Percentiles rank a stretch among this genome's conserved stretches.
Evolutionary conservation across 2,888 invertebrate species (phyloP).

Genomic region (Agrypnus murinus): DNA sequence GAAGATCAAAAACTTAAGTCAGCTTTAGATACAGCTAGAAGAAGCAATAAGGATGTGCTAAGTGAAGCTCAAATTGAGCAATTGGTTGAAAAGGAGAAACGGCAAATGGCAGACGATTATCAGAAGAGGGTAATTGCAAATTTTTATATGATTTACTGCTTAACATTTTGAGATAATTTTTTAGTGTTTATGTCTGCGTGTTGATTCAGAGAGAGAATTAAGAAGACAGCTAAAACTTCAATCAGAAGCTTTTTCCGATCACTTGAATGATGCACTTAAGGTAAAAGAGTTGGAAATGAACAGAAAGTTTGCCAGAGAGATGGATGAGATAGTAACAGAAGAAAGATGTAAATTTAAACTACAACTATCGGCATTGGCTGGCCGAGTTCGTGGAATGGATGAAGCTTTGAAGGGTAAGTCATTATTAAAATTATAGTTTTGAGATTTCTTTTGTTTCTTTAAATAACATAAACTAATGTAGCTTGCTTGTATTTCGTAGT

Average conservation of each 20-base stretch:
- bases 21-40: constrained; percentile 77
- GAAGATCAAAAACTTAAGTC: constrained; percentile 77
- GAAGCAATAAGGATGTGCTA: constrained; percentile 72
- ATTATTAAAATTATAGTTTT: not conserved
- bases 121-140: constrained; percentile 77
- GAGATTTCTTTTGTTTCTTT: not conserved
- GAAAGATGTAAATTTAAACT: constrained; percentile 81
- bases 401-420: constrained; percentile 81
- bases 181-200: constrained; percentile 78
- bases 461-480: no score
- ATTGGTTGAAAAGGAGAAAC: constrained; percentile 81
- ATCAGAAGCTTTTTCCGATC: constrained; percentile 89
- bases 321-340: constrained; percentile 80
- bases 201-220: constrained; percentile 82
- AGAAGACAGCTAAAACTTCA: constrained; percentile 88
- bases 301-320: constrained; percentile 72
- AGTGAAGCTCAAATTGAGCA: constrained; percentile 78
- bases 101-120: constrained; percentile 79
- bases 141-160: not conserved
- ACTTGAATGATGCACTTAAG: constrained; percentile 81
- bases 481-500: no score
- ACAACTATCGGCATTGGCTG: constrained; percentile 83
- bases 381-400: constrained; percentile 85
- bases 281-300: constrained; percentile 73
- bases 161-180: constrained; percentile 55